These are phyloP conservation scores for Microplitis manilae DNA, from an alignment of 2,888 invertebrate genomes.

Conservation along the genomic window DNA sequence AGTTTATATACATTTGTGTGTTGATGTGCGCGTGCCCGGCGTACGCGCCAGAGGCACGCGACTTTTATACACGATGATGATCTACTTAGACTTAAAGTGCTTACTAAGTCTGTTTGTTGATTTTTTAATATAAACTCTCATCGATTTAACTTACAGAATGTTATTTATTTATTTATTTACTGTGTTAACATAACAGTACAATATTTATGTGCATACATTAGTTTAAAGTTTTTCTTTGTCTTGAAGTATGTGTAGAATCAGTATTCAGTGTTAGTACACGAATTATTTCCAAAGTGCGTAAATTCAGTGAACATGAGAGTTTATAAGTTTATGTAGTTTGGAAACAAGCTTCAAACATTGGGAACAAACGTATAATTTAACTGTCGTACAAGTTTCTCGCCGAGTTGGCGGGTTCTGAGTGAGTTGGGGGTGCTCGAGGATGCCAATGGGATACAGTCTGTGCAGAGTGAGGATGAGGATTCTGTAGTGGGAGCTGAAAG, in stretches of 20 bases:
- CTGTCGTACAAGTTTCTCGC: constrained; percentile 32
- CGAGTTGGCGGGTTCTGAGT: constrained; percentile 18
- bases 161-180: no score
- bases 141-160: neutral
- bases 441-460: neutral
- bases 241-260: no score
- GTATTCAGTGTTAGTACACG: neutral
- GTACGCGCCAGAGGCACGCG: constrained; percentile 15
- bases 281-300: constrained; percentile 7
- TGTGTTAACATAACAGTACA: no score
- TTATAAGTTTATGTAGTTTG: constrained; percentile 16
- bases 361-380: constrained; percentile 35
- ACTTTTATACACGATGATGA: constrained; percentile 15
- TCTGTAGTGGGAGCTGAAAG: no score
- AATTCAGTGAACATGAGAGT: constrained; percentile 21
- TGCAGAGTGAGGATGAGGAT: neutral
- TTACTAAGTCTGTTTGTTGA: constrained; percentile 11
- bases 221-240: no score
- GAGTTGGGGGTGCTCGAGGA: neutral
- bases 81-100: constrained; percentile 2
- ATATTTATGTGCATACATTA: no score
- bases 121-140: neutral
- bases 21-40: constrained; percentile 32
- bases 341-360: constrained; percentile 37
- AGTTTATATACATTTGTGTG: constrained; percentile 22